phyloP scores from a whole-genome alignment of 2,797 vertebrate species.

The Sparidentex hasta region DNA sequence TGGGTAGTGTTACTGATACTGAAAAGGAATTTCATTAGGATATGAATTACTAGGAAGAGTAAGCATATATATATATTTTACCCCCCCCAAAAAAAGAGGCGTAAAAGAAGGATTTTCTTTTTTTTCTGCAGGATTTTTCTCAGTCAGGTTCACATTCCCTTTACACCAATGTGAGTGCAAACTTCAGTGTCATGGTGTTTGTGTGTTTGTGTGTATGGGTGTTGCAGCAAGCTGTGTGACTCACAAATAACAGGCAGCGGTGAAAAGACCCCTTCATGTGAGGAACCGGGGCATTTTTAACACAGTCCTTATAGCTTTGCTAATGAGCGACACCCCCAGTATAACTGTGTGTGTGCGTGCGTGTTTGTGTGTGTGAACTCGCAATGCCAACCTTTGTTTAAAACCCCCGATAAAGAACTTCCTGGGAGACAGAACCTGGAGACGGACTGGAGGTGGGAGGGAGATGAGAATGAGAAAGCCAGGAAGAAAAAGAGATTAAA shows the following conservation, averaged over 20 bases:
- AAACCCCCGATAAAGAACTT: constrained; percentile 49
- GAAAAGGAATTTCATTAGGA: neutral
- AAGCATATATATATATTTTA: neutral
- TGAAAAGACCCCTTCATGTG: constrained; percentile 46
- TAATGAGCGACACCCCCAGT: constrained; percentile 55
- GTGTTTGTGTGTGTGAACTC: constrained; percentile 10
- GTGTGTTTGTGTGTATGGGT: constrained; percentile 8
- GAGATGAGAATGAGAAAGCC: constrained; percentile 11
- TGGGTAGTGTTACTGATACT: neutral
- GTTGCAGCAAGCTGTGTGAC: constrained; percentile 35
- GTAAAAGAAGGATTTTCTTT: neutral
- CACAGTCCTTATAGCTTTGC: constrained; percentile 38
- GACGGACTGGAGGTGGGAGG: constrained; percentile 30
- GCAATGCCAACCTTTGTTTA: constrained; percentile 57
- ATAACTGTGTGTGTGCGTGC: constrained; percentile 2
- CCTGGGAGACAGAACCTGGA: constrained; percentile 31
- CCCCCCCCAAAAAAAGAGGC: neutral
- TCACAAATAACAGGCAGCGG: constrained; percentile 39
- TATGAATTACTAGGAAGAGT: neutral
- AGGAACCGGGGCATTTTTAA: constrained; percentile 42
- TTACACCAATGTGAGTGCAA: constrained; percentile 15
- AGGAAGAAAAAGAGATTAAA: neutral
- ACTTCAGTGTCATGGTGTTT: constrained; percentile 9
- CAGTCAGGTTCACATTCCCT: neutral
- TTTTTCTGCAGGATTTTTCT: constrained; percentile 9